A percentile compares a stretch with the other conserved stretches of the same genome.
phyloP scores from a whole-genome alignment of 2,797 vertebrate genomes.

The Syncerus caffer region DNA sequence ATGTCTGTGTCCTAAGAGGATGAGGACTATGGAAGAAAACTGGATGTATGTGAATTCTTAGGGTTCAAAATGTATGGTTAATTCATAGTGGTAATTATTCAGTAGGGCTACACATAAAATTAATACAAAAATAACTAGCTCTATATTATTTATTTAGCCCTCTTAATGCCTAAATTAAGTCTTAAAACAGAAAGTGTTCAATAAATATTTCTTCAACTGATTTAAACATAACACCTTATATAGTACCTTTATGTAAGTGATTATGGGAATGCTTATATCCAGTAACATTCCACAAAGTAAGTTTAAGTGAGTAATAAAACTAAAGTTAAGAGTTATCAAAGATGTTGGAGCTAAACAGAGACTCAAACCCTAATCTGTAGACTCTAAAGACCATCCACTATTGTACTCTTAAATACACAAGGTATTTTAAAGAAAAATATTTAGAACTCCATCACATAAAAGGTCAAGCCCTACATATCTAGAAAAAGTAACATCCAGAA shows the following conservation, averaged over 20 bases:
- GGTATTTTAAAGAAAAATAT: not conserved
- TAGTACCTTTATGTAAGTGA: not conserved
- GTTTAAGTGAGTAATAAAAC: not conserved
- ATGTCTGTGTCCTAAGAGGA: not conserved
- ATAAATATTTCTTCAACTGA: not conserved
- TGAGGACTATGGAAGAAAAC: not conserved
- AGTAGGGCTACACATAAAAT: not conserved
- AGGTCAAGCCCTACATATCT: not conserved
- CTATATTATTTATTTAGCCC: not conserved
- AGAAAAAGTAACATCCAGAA: not conserved
- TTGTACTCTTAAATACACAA: not conserved
- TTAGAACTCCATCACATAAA: not conserved
- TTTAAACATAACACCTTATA: not conserved
- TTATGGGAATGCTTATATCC: not conserved
- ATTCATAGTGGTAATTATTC: not conserved
- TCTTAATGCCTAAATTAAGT: not conserved
- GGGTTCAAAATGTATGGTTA: not conserved
- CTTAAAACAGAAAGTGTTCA: not conserved
- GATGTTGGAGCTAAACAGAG: not conserved
- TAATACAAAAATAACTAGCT: not conserved
- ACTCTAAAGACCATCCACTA: not conserved
- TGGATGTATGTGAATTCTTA: not conserved
- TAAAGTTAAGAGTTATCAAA: not conserved
- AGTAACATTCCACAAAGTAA: not conserved
- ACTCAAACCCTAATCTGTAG: not conserved